Evolutionary conservation across 1,140 invertebrate genomes (phyloP).

Genomic region (Doryteuthis pealeii): DNA sequence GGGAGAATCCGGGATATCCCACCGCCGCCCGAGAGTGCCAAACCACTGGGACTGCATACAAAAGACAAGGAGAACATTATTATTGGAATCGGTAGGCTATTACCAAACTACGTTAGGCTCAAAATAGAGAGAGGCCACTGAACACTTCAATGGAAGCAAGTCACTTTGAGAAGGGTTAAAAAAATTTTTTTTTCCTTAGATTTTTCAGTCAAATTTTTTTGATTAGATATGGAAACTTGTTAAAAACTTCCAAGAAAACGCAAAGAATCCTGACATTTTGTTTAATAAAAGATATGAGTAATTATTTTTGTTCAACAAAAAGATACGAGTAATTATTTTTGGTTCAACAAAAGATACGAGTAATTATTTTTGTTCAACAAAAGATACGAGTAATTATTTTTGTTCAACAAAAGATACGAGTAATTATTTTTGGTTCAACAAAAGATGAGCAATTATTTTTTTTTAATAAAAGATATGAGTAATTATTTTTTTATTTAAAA

Average conservation of each 20-base stretch:
- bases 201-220: background rate
- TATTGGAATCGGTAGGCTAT: background rate
- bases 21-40: background rate
- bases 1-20: background rate
- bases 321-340: no score
- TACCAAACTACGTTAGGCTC: background rate
- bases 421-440: no score
- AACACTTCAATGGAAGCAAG: background rate
- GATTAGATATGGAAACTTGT: background rate
- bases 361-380: no score
- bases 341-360: no score
- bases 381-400: no score
- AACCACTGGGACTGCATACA: slow-evolving; percentile 13
- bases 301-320: no score
- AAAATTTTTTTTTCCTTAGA: background rate
- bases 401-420: no score
- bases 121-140: background rate
- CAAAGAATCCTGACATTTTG: no score
- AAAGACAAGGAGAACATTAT: slow-evolving; percentile 11
- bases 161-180: background rate
- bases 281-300: no score
- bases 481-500: no score
- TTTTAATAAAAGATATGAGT: no score
- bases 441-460: no score
- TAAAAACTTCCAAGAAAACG: background rate